Evolutionary conservation across 2,113 vertebrate genomes (phyloP).

Genomic region (Megaleporinus macrocephalus): DNA sequence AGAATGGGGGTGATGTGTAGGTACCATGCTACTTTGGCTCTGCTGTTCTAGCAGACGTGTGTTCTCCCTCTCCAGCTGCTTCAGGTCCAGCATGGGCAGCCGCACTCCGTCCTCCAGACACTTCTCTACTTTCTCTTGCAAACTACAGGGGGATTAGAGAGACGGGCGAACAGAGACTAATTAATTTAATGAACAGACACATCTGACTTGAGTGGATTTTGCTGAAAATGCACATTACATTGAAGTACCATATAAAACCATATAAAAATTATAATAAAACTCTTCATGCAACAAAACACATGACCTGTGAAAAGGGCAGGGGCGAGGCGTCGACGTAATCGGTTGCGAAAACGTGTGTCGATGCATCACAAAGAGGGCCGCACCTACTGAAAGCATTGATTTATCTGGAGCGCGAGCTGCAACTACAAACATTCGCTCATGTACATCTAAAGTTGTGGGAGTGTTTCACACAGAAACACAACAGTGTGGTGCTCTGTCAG

Average conservation of each 20-base stretch:
- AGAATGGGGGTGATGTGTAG: not conserved
- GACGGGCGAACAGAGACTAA: not conserved
- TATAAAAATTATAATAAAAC: too few species aligned
- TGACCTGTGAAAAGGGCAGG: too few species aligned
- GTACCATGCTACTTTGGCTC: conserved; percentile 85
- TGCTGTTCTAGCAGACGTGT: conserved; percentile 82
- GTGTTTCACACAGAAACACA: too few species aligned
- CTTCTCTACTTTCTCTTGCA: conserved; percentile 93
- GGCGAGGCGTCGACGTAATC: too few species aligned
- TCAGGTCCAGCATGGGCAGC: conserved; percentile 90
- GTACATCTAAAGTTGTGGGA: too few species aligned
- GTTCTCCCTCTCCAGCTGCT: conserved; percentile 90
- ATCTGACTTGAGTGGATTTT: not conserved
- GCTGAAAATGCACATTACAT: not conserved
- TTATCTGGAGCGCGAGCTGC: too few species aligned
- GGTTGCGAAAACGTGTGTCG: too few species aligned
- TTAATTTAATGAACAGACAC: not conserved
- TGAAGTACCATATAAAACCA: not conserved
- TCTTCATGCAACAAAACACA: too few species aligned
- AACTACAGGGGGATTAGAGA: conserved; percentile 68
- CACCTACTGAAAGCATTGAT: too few species aligned
- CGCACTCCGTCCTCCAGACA: conserved; percentile 94
- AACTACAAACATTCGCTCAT: too few species aligned
- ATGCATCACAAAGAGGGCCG: too few species aligned
- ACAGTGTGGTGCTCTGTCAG: too few species aligned